A percentile compares a stretch with the other conserved stretches of the same genome.
Evolutionary conservation across 2,888 invertebrate genomes (phyloP).

Genomic region (Drosophila basisetae): DNA sequence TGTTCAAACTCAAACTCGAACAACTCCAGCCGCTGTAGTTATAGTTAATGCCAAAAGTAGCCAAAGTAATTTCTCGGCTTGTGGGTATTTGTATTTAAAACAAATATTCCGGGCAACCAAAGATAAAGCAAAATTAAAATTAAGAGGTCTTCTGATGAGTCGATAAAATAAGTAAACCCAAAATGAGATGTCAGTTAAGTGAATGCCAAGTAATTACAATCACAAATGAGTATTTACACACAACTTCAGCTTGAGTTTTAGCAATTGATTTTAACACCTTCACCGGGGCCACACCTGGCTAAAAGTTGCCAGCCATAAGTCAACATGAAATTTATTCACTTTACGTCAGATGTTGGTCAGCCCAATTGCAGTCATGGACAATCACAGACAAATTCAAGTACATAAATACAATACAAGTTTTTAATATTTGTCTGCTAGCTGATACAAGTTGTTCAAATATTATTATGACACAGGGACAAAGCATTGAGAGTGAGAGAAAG

Average conservation of each 20-base stretch:
- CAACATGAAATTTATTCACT: slow-evolving; percentile 41
- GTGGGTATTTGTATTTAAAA: slow-evolving; percentile 18
- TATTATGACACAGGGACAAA: slow-evolving; percentile 36
- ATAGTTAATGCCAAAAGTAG: neutral
- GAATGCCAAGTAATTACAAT: slow-evolving; percentile 4
- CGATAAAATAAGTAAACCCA: neutral
- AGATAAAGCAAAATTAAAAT: neutral
- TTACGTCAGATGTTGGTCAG: slow-evolving; percentile 2
- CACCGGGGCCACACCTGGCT: slow-evolving; percentile 8
- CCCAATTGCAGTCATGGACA: slow-evolving; percentile 25
- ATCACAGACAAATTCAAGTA: slow-evolving; percentile 15
- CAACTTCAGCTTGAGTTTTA: neutral
- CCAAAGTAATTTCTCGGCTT: slow-evolving; percentile 31
- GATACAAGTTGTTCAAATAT: slow-evolving; percentile 3
- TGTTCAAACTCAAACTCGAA: neutral
- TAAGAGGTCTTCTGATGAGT: neutral
- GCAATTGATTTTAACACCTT: slow-evolving; percentile 36
- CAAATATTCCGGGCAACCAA: slow-evolving; percentile 28
- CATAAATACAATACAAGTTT: slow-evolving; percentile 15
- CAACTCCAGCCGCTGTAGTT: neutral
- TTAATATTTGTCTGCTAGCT: slow-evolving; percentile 19
- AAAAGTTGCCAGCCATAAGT: neutral
- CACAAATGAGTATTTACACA: slow-evolving; percentile 12
- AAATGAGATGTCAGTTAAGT: neutral
- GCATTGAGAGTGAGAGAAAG: neutral